Evolutionary conservation across 1,140 invertebrate species (phyloP).

Genomic region (Conopomorpha cramerella): DNA sequence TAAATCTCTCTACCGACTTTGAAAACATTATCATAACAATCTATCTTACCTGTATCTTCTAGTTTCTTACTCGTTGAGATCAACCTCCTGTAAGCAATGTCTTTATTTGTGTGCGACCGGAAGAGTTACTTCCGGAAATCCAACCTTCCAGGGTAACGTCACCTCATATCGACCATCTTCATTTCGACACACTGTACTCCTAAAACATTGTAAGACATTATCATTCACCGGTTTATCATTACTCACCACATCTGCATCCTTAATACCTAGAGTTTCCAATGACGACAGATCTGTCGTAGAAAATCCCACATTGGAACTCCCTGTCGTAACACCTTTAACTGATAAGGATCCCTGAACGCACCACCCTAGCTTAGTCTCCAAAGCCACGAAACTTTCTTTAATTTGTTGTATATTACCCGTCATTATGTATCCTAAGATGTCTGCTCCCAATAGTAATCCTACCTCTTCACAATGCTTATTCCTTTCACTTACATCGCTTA

Average conservation of each 20-base stretch:
- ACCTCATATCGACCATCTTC: not conserved
- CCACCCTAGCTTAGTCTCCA: too few relatives aligned
- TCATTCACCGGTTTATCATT: not conserved
- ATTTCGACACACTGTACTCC: not conserved
- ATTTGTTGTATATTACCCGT: too few relatives aligned
- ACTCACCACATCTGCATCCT: constrained; percentile 19
- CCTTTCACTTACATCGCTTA: too few relatives aligned
- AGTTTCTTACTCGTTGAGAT: constrained; percentile 13
- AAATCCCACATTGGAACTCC: too few relatives aligned
- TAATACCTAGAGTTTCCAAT: constrained; percentile 33
- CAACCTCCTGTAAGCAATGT: constrained; percentile 23
- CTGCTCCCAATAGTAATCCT: too few relatives aligned
- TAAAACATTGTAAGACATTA: constrained; percentile 6
- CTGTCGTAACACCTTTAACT: too few relatives aligned
- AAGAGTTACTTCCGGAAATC: not conserved
- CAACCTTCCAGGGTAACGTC: not conserved
- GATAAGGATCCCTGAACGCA: too few relatives aligned
- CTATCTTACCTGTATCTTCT: constrained; percentile 8
- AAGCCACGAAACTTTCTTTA: too few relatives aligned
- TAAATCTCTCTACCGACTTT: constrained; percentile 9
- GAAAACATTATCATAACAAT: constrained; percentile 25
- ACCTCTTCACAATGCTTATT: too few relatives aligned
- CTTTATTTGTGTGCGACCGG: constrained; percentile 19
- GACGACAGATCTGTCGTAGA: constrained; percentile 21
- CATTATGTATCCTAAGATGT: too few relatives aligned